Conservation (phyloP, 2,113 vertebrate species). For the Heterochromis multidens region DNA sequence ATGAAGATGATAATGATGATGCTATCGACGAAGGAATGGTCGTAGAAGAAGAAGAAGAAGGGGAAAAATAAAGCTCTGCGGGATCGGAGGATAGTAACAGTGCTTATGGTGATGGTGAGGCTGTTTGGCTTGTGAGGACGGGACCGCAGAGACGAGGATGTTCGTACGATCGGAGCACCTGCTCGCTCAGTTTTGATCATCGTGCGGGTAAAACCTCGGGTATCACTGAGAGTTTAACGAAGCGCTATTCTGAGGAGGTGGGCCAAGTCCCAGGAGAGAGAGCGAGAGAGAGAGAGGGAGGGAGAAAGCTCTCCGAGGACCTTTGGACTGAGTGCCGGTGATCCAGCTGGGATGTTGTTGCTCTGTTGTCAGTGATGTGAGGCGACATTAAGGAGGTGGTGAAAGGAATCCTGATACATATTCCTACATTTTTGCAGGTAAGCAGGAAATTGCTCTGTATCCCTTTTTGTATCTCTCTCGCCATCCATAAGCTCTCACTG, state of each 20-base stretch:
- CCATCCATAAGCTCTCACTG: background rate
- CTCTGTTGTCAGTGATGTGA: conserved; percentile 31
- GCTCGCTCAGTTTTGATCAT: background rate
- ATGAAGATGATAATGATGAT: background rate
- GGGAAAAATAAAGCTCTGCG: background rate
- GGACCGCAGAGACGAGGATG: conserved; percentile 1
- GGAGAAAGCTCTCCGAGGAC: background rate
- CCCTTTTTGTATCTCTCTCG: background rate
- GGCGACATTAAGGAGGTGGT: conserved; percentile 15
- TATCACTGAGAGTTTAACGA: conserved; percentile 39
- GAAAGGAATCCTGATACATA: background rate
- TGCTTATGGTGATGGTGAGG: background rate
- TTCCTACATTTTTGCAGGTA: conserved; percentile 44
- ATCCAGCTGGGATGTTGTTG: conserved; percentile 25
- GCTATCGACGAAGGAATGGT: background rate
- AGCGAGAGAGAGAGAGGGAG: background rate
- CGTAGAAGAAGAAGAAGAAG: background rate
- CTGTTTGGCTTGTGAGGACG: background rate
- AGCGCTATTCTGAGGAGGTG: conserved; percentile 71
- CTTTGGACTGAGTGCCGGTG: background rate
- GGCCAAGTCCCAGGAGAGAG: conserved; percentile 60
- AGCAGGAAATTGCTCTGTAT: background rate
- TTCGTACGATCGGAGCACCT: background rate
- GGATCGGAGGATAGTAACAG: background rate
- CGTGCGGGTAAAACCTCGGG: conserved; percentile 8